These are phyloP conservation scores for Dysmachus trigonus DNA, from an alignment of 2,888 invertebrate species.

Conservation along the genomic window DNA sequence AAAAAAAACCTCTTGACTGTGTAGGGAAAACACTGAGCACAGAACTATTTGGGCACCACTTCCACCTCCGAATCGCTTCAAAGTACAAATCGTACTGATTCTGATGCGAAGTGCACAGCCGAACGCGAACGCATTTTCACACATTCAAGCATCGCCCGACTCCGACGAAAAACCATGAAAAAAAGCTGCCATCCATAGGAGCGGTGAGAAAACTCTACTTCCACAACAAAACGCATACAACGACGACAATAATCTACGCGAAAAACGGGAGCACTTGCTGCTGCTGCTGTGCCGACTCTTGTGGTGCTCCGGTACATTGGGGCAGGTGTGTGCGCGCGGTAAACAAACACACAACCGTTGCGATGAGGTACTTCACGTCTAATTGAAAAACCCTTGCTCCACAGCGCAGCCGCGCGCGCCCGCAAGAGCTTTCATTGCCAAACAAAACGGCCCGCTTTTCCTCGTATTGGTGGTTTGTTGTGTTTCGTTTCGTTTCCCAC, in stretches of 20 bases:
- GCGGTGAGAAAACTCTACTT: neutral
- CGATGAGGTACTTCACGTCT: neutral
- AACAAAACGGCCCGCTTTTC: no score
- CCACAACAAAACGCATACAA: neutral
- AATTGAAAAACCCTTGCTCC: neutral
- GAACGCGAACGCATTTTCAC: conserved; percentile 28
- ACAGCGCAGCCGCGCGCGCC: neutral
- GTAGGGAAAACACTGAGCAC: conserved; percentile 29
- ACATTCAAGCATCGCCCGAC: neutral
- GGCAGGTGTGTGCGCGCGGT: neutral
- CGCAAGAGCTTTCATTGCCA: neutral
- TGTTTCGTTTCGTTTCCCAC: conserved; percentile 32
- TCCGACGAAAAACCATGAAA: neutral
- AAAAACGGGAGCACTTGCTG: neutral
- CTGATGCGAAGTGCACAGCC: conserved; percentile 48
- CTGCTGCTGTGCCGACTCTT: neutral
- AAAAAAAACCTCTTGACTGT: neutral
- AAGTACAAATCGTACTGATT: conserved; percentile 60
- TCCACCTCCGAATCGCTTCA: conserved; percentile 57
- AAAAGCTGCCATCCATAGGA: neutral
- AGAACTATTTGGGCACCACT: conserved; percentile 4
- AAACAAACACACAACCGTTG: neutral
- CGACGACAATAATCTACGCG: neutral
- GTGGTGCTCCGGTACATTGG: neutral
- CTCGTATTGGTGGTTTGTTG: conserved; percentile 4